Conservation (phyloP, 2,113 vertebrate genomes). For the Gallinago paraguaiae region DNA sequence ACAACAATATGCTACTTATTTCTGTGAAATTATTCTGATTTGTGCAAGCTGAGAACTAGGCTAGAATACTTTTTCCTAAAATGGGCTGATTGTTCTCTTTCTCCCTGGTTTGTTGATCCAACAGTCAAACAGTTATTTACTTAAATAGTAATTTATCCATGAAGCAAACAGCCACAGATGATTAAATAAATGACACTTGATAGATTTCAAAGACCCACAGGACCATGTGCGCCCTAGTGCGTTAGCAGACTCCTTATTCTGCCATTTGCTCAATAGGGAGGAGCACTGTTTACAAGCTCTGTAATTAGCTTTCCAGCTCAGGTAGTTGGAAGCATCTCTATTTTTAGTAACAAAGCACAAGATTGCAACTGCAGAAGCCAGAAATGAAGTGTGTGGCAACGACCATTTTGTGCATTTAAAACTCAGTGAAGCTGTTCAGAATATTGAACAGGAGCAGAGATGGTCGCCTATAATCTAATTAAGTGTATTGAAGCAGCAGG, state of each 20-base stretch:
- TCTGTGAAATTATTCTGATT: neutral
- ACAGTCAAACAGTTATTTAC: constrained; percentile 35
- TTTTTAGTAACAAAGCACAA: constrained; percentile 60
- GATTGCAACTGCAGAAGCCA: neutral
- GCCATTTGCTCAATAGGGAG: constrained; percentile 50
- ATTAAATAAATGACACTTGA: constrained; percentile 62
- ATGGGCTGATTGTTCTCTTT: neutral
- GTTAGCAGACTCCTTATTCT: constrained; percentile 40
- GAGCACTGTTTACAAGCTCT: constrained; percentile 49
- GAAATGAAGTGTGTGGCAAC: constrained; percentile 37
- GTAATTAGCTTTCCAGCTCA: constrained; percentile 63
- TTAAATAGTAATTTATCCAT: constrained; percentile 30
- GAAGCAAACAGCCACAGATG: constrained; percentile 15
- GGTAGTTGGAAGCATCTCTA: constrained; percentile 61
- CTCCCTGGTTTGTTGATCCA: constrained; percentile 49
- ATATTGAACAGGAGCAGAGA: neutral
- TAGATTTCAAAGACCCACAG: constrained; percentile 33
- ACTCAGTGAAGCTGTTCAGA: neutral
- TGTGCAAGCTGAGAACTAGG: neutral
- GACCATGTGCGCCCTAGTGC: neutral
- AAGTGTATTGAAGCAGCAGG: neutral
- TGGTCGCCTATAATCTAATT: neutral
- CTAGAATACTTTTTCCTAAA: neutral
- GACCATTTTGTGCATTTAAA: constrained; percentile 59
- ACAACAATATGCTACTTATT: neutral